phyloP scores from a whole-genome alignment of 1,140 invertebrate species.

The Sitobion miscanthi region DNA sequence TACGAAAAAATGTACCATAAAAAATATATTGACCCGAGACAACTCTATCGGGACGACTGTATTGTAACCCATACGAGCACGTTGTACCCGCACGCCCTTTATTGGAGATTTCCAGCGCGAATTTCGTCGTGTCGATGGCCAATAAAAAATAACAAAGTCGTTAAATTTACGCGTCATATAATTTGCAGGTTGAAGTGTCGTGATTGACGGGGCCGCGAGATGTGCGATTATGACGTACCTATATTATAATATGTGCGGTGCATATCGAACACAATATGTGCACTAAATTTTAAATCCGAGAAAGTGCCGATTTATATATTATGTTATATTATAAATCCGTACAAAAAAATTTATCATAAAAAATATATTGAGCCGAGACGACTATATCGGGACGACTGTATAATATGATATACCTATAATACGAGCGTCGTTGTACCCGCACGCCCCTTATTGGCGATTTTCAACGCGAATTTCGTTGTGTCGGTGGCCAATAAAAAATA shows the following conservation, averaged over 20 bases:
- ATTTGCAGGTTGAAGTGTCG: not conserved
- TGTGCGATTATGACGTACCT: not conserved
- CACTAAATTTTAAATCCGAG: not conserved
- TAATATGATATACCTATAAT: not conserved
- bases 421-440: not conserved
- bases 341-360: no score
- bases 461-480: not conserved
- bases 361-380: not conserved
- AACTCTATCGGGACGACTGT: not conserved
- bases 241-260: not conserved
- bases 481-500: not conserved
- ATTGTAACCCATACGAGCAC: not conserved
- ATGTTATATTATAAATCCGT: not conserved
- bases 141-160: not conserved
- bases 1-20: not conserved
- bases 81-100: not conserved
- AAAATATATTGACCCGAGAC: not conserved
- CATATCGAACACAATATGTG: not conserved
- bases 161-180: not conserved
- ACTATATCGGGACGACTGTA: not conserved
- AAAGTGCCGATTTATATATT: not conserved
- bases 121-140: not conserved
- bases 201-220: not conserved
- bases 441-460: not conserved
- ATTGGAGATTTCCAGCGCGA: not conserved